Evolutionary conservation across 2,113 vertebrate genomes (phyloP).

Genomic region (Erpornis zantholeuca): DNA sequence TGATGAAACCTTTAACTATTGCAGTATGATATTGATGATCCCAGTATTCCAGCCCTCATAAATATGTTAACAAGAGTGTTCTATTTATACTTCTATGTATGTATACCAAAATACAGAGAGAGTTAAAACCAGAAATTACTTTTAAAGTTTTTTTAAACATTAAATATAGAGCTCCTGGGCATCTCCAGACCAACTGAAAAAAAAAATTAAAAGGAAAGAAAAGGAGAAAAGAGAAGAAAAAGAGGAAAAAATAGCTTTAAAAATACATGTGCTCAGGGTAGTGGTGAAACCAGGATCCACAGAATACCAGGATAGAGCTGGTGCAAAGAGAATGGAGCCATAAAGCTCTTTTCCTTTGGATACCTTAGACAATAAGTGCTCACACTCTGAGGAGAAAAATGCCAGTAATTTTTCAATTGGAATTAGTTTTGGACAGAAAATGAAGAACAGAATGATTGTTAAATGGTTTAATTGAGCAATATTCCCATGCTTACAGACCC

Average conservation of each 20-base stretch:
- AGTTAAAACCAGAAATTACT: not conserved
- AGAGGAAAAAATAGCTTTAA: not conserved
- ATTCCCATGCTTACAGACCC: not conserved
- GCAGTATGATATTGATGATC: not conserved
- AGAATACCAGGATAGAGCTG: not conserved
- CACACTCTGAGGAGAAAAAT: not conserved
- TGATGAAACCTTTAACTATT: not conserved
- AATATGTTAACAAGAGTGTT: not conserved
- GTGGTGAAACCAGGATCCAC: not conserved
- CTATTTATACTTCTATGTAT: not conserved
- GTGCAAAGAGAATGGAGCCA: not conserved
- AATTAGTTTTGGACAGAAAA: not conserved
- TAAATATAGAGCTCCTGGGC: not conserved
- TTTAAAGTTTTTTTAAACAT: not conserved
- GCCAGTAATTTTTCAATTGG: not conserved
- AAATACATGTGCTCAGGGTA: not conserved
- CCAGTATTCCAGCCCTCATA: not conserved
- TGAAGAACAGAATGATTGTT: not conserved
- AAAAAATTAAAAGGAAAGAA: not conserved
- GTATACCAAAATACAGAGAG: not conserved
- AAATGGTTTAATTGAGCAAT: not conserved
- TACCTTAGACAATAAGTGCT: not conserved
- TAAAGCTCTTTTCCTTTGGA: not conserved
- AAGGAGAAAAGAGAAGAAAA: not conserved
- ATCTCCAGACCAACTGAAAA: not conserved